Conservation (phyloP, 2,113 vertebrate species). For the Labeo rohita region DNA sequence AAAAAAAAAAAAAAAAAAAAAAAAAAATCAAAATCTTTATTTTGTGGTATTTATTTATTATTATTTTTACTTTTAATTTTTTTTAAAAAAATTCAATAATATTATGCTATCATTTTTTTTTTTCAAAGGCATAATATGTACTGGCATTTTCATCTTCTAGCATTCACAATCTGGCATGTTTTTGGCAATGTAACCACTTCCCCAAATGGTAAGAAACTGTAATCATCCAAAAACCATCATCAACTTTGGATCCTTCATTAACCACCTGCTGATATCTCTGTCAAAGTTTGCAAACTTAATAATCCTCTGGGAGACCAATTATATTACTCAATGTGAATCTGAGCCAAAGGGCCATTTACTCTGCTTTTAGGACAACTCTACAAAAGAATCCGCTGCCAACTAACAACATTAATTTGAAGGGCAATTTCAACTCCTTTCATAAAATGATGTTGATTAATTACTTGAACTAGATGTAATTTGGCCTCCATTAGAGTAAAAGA, state of each 20-base stretch:
- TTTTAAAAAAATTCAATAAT: background rate
- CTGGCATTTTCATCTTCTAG: background rate
- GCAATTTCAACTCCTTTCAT: constrained; percentile 31
- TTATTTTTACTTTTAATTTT: too few species aligned
- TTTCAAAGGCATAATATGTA: background rate
- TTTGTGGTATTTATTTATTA: background rate
- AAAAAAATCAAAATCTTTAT: background rate
- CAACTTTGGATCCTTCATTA: background rate
- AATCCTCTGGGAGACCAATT: constrained; percentile 31
- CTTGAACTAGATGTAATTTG: constrained; percentile 9
- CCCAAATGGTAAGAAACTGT: background rate
- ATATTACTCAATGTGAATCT: background rate
- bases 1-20: background rate
- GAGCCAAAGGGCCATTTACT: background rate
- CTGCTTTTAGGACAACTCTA: constrained; percentile 17
- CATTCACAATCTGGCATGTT: background rate
- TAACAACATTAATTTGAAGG: constrained; percentile 13
- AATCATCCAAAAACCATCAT: constrained; percentile 28
- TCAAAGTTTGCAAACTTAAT: constrained; percentile 29
- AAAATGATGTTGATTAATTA: constrained; percentile 37
- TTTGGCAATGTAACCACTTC: background rate
- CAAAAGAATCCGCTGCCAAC: constrained; percentile 1
- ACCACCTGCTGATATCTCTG: background rate
- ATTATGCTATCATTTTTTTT: background rate
- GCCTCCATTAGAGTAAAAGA: constrained; percentile 32